Percentiles rank a stretch among this genome's conserved stretches.
phyloP scores from a whole-genome alignment of 2,888 invertebrate species.

The Heliothis peltigera region DNA sequence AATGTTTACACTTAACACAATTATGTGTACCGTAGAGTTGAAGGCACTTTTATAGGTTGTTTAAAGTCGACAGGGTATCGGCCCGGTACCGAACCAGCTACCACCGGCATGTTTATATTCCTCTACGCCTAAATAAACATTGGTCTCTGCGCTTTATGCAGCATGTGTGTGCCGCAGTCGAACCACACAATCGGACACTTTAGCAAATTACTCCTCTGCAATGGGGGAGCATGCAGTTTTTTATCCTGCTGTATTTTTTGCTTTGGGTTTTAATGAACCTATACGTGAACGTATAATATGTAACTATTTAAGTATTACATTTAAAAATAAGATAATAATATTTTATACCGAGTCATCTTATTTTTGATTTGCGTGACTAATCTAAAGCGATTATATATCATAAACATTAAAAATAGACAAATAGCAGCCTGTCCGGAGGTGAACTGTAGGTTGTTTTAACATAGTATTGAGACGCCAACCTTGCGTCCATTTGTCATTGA shows the following conservation, averaged over 20 bases:
- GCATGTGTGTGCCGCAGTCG: constrained; percentile 42
- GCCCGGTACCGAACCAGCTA: constrained; percentile 63
- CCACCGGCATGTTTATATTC: constrained; percentile 73
- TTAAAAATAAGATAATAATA: constrained; percentile 8
- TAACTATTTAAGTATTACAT: neutral
- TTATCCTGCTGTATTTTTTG: constrained; percentile 15
- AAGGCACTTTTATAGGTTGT: constrained; percentile 71
- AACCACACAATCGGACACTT: constrained; percentile 47
- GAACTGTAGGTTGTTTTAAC: constrained; percentile 26
- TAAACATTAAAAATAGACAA: constrained; percentile 21
- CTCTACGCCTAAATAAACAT: constrained; percentile 80
- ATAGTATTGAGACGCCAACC: constrained; percentile 13
- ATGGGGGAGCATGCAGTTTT: constrained; percentile 12
- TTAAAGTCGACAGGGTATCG: constrained; percentile 61
- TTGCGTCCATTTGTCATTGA: constrained; percentile 20
- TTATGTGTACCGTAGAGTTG: constrained; percentile 73
- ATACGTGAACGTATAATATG: neutral
- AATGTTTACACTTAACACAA: constrained; percentile 72
- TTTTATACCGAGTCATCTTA: constrained; percentile 6
- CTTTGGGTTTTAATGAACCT: constrained; percentile 5
- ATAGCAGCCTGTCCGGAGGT: constrained; percentile 13
- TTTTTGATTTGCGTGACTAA: constrained; percentile 22
- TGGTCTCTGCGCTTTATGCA: constrained; percentile 58
- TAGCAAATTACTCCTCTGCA: constrained; percentile 42
- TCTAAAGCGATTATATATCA: constrained; percentile 20